Evolutionary conservation across 2,797 vertebrate species (phyloP).

Genomic region (Manis javanica): DNA sequence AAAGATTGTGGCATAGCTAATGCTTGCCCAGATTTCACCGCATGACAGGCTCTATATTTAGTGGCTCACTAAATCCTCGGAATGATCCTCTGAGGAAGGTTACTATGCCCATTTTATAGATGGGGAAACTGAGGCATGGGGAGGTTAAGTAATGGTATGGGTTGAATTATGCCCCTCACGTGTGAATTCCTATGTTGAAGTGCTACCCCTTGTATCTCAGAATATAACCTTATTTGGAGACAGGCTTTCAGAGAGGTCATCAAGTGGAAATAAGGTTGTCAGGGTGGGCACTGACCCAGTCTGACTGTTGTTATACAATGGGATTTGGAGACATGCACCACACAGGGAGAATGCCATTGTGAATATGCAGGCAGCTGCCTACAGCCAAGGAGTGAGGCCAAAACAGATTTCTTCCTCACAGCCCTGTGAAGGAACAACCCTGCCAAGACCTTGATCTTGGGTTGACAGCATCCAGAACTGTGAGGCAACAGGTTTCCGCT

Average conservation of each 20-base stretch:
- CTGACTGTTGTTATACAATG: neutral
- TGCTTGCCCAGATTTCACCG: neutral
- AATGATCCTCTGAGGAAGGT: neutral
- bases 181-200: neutral
- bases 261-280: neutral
- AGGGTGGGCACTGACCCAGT: neutral
- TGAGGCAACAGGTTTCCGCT: neutral
- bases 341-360: accelerated
- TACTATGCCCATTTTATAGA: too few relatives aligned
- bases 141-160: neutral
- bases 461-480: neutral
- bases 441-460: neutral
- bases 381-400: neutral
- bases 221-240: neutral
- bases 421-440: neutral
- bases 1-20: neutral
- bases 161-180: too few relatives aligned
- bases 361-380: accelerated
- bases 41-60: neutral
- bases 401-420: neutral
- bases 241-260: neutral
- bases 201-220: neutral
- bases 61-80: neutral
- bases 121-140: neutral
- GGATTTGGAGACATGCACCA: neutral